These are phyloP conservation scores for Entomobrya multifasciata DNA, from an alignment of 2,888 invertebrate species.

Conservation along the genomic window DNA sequence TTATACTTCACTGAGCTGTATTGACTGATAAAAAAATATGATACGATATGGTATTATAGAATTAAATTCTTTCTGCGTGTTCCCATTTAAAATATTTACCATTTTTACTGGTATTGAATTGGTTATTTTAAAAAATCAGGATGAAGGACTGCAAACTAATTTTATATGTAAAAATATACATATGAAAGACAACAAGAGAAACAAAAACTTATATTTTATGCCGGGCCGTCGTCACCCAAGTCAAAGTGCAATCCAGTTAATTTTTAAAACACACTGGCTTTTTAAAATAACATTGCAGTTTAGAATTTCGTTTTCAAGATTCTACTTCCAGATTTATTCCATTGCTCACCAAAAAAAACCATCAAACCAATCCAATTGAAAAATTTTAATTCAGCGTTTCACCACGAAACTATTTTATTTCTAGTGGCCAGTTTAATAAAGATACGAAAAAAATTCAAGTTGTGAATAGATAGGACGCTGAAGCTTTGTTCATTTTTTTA, in stretches of 20 bases:
- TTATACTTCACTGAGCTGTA: constrained; percentile 5
- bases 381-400: background rate
- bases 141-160: too few relatives aligned
- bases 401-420: constrained; percentile 6
- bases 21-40: constrained; percentile 11
- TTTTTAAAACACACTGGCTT: background rate
- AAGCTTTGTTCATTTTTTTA: constrained; percentile 9
- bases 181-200: too few relatives aligned
- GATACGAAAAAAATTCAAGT: constrained; percentile 39
- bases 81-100: background rate
- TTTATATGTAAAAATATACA: too few relatives aligned
- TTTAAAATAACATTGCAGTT: background rate
- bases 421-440: constrained; percentile 44
- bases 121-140: too few relatives aligned
- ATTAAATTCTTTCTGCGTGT: constrained; percentile 11
- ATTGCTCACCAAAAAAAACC: background rate
- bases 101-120: too few relatives aligned
- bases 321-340: background rate
- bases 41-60: constrained; percentile 29
- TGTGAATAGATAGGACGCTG: constrained; percentile 5
- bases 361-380: background rate
- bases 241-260: background rate
- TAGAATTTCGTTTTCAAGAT: background rate
- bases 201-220: too few relatives aligned
- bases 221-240: too few relatives aligned